phyloP scores from a whole-genome alignment of 1,140 invertebrate genomes.

The Melanaphis sacchari region DNA sequence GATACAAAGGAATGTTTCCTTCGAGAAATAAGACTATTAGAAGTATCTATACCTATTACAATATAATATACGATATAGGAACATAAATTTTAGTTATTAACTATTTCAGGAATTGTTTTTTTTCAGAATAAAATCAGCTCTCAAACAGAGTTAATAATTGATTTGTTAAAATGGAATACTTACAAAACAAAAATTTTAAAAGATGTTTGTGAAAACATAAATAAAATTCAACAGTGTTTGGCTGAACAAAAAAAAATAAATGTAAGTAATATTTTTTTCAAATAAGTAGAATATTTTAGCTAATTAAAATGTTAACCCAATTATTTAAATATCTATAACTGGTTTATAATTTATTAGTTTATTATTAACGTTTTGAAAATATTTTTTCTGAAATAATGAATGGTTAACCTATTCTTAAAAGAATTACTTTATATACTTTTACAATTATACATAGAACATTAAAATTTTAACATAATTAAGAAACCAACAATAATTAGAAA shows the following conservation, averaged over 20 bases:
- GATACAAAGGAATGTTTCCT: neutral
- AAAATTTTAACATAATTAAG: neutral
- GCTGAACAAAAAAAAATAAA: neutral
- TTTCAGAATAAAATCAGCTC: slow-evolving; percentile 39
- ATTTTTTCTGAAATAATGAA: neutral
- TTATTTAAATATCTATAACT: neutral
- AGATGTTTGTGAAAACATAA: neutral
- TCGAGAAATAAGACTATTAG: slow-evolving; percentile 19
- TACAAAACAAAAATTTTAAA: slow-evolving; percentile 8
- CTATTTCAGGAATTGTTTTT: neutral
- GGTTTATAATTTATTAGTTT: neutral
- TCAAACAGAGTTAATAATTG: neutral
- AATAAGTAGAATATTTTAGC: neutral
- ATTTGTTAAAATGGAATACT: slow-evolving; percentile 12
- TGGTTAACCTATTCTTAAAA: neutral
- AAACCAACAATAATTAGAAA: neutral
- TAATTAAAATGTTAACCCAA: neutral
- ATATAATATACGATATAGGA: neutral
- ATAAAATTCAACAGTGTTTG: neutral
- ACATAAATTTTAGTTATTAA: neutral
- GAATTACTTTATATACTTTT: too few species aligned
- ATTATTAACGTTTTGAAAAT: neutral
- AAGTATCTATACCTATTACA: neutral
- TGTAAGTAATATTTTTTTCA: neutral
- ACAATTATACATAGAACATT: neutral